These are phyloP conservation scores for Alcis repandata DNA, from an alignment of 2,888 invertebrate species.

Conservation along the genomic window DNA sequence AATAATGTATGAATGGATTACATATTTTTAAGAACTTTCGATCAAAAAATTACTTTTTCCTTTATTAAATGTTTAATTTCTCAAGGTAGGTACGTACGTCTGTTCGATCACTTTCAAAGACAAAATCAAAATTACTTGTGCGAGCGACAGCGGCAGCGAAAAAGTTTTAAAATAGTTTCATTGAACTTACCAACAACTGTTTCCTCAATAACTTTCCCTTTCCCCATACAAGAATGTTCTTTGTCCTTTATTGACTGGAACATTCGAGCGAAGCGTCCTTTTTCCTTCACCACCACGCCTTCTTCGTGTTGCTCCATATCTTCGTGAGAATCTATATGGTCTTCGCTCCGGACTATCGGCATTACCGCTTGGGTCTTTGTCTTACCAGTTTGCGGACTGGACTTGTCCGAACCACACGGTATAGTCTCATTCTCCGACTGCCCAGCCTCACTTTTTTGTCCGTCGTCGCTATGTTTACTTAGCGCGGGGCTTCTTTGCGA, in stretches of 20 bases:
- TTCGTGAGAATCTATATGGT: constrained; percentile 68
- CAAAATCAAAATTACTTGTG: too few relatives aligned
- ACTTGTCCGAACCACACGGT: constrained; percentile 81
- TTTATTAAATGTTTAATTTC: too few relatives aligned
- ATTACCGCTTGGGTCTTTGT: constrained; percentile 82
- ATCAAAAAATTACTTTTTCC: too few relatives aligned
- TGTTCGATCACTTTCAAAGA: too few relatives aligned
- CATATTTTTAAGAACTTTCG: too few relatives aligned
- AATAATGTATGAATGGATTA: too few relatives aligned
- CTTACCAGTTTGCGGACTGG: constrained; percentile 78
- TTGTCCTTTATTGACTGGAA: constrained; percentile 80
- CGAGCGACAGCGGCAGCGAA: too few relatives aligned
- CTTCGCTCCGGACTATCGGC: constrained; percentile 81
- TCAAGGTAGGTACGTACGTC: too few relatives aligned
- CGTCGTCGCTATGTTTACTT: constrained; percentile 80
- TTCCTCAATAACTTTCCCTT: constrained; percentile 82
- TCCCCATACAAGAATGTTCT: constrained; percentile 82
- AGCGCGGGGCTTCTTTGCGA: constrained; percentile 74
- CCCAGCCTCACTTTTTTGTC: constrained; percentile 76
- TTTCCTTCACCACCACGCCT: constrained; percentile 73
- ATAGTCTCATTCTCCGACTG: constrained; percentile 84
- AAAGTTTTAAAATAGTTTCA: background rate
- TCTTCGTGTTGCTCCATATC: constrained; percentile 63
- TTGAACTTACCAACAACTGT: constrained; percentile 70
- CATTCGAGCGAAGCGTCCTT: constrained; percentile 76